Evolutionary conservation across 2,113 vertebrate species (phyloP).

Genomic region (Lamprotornis superbus): DNA sequence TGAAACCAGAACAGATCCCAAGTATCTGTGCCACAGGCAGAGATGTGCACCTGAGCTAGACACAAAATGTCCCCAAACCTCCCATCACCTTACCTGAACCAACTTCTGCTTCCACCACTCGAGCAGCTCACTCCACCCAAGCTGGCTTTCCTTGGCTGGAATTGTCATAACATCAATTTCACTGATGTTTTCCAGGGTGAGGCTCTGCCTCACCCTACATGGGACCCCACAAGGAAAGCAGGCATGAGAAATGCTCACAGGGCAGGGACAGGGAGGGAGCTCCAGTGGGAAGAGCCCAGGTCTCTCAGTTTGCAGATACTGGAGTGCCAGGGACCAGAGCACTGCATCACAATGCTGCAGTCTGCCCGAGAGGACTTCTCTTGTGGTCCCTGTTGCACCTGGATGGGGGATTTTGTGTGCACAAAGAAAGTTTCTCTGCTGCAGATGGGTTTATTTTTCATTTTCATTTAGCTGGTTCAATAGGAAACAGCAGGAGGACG

Average conservation of each 20-base stretch:
- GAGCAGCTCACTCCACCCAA: accelerated
- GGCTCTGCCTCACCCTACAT: background rate
- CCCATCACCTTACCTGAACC: background rate
- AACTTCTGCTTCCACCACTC: background rate
- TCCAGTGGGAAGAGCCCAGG: background rate
- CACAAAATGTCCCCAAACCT: background rate
- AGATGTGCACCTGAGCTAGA: background rate
- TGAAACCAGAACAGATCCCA: background rate
- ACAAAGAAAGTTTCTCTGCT: background rate
- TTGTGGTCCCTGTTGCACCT: background rate
- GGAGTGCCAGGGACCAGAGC: background rate
- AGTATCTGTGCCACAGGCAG: background rate
- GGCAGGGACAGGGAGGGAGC: background rate
- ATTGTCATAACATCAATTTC: background rate
- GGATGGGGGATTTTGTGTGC: background rate
- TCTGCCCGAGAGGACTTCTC: background rate
- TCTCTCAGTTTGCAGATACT: background rate
- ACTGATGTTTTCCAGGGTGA: background rate
- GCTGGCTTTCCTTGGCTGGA: background rate
- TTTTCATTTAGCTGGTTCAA: constrained; percentile 1
- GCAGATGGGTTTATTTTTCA: background rate
- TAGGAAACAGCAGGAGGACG: constrained; percentile 50
- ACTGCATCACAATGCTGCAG: background rate
- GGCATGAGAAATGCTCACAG: background rate
- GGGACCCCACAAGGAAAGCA: background rate